Conservation (phyloP, 2,888 invertebrate genomes). For the Diplazon laetatorius region DNA sequence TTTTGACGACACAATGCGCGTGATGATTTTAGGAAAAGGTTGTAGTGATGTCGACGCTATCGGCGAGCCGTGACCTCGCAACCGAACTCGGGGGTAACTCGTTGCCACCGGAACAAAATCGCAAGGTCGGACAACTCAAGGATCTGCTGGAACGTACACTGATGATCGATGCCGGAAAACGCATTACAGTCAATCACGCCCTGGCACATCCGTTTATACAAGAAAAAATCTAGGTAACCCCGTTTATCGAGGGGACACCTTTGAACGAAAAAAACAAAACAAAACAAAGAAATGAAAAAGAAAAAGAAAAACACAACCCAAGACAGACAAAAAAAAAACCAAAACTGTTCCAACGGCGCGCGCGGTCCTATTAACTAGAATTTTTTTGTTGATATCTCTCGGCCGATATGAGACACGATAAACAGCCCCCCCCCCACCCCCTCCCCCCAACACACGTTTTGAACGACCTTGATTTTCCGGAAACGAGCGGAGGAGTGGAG, state of each 20-base stretch:
- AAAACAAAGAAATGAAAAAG: no score
- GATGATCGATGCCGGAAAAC: conserved; percentile 95
- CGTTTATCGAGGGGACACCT: conserved; percentile 64
- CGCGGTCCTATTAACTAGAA: conserved; percentile 44
- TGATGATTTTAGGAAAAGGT: conserved; percentile 93
- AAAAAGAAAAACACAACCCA: no score
- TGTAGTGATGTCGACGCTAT: conserved; percentile 96
- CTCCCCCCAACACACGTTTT: not conserved
- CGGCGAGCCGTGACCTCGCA: conserved; percentile 92
- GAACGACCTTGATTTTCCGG: conserved; percentile 4
- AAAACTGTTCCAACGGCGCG: conserved; percentile 43
- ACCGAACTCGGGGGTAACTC: conserved; percentile 95
- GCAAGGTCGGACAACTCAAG: conserved; percentile 95
- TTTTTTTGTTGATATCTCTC: conserved; percentile 61
- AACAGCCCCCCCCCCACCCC: conserved; percentile 8
- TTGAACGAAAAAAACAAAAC: conserved; percentile 46
- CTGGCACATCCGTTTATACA: conserved; percentile 97
- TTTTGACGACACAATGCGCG: conserved; percentile 50
- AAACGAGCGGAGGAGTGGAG: not conserved
- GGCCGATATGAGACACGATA: conserved; percentile 46
- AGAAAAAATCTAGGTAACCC: conserved; percentile 90
- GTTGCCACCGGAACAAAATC: conserved; percentile 93
- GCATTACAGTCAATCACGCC: conserved; percentile 97
- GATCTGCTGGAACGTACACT: conserved; percentile 96
- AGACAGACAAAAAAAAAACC: conserved; percentile 33